Base-by-base conservation (phyloP, 2,113 vertebrate species). In the Phaetusa simplex region DNA sequence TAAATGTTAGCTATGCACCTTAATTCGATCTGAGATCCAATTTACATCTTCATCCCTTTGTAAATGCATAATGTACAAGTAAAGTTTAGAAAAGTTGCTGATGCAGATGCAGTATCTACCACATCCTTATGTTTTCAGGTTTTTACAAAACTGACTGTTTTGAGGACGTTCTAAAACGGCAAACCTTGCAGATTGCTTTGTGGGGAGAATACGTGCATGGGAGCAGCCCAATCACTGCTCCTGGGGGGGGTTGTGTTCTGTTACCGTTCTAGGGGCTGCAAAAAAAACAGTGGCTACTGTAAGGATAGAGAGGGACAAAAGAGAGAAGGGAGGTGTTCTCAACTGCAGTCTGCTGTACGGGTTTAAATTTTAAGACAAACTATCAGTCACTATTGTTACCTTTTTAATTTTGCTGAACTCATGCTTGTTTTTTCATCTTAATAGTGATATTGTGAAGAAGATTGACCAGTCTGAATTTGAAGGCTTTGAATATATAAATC, bases 391-490 rank as follows among this genome's bases (percentile, higher is more conserved):
- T 62, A 30, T 34, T n/a, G 40, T 55, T 91, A 49, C 7, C 13
- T 83, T 49, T 69, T 42, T 6, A 18, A 52, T 61, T 76, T 69
- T 94, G 36, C 19, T 70, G 64, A 95, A 70, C 76, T 90, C 88
- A 95, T 47, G 78, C 77, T 29, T 83, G 17, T 79, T 92, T 87
- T 73, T 96, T 91, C 61, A 94, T 97, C 92, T 89, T 93, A 69
- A 96, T 93, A 99, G 99, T 55, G 99, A 99, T 81, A 98, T 99
- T 92, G 99, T 99, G 83, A 99, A 99, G 98, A 99, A 99, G 98
- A 99, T 99, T 79, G 99, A 99, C 97, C 99, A 99, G 97, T 99
- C 99, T 61, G 99, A 99, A 97, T 99, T 99, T 94, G 99, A 99
- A 98, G 99, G 99, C 36, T 99, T 99, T 70, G 99, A 99, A 98